Base-by-base conservation (phyloP, 92 coral and sea anemone genomes). In the Epizoanthus stellaris region DNA sequence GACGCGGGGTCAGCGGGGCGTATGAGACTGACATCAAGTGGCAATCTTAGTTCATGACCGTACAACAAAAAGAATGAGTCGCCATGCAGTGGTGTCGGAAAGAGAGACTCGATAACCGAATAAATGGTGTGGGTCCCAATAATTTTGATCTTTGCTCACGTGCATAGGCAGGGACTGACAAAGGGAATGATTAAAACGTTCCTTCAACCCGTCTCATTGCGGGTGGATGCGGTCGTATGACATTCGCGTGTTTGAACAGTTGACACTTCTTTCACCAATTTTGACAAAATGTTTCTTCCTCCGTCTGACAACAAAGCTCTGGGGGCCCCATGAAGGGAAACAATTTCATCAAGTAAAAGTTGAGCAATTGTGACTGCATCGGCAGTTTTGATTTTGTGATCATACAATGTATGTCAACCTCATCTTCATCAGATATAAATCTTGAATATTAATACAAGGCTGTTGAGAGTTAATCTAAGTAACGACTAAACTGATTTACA, bases 1-100 rank as follows among this genome's bases (percentile, higher is more conserved):
- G 86, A 39, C 1, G 93, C 71, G 10, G 83, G 20, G 12, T 89
- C 85, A 5, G 80, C 30, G 0, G 91, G 93, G 1, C 90, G 82
- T 6, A 84, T 67, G 1, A 89, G 61, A 20, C 81, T 57, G 11
- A 80, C 77, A 49, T 92, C 91, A 16, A 80, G n/a, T 1, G 93
- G 93, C 16, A 90, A 65, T 40, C 77, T 19, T 66, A 89, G 85
- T 56, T 92, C 89, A 5, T 91, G 66, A 0, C 93, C 95, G 42
- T 86, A 92, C 3, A 90, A 43, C 20, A 86, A 52, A 42, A 62
- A 89, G 71, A 88, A 93, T 11, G 95, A 88, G 12, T 93, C 90
- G 0, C 92, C 86, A 30, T 30, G 36, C 36, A 0, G 90, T 84
- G 54, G 88, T 68, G 1, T 77, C 91, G 0, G 85, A 77, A 0